A percentile compares a stretch with the other conserved stretches of the same genome.
Evolutionary conservation across 92 coral and sea anemone species (phyloP).

Genomic region (Palythoa caribaeorum): DNA sequence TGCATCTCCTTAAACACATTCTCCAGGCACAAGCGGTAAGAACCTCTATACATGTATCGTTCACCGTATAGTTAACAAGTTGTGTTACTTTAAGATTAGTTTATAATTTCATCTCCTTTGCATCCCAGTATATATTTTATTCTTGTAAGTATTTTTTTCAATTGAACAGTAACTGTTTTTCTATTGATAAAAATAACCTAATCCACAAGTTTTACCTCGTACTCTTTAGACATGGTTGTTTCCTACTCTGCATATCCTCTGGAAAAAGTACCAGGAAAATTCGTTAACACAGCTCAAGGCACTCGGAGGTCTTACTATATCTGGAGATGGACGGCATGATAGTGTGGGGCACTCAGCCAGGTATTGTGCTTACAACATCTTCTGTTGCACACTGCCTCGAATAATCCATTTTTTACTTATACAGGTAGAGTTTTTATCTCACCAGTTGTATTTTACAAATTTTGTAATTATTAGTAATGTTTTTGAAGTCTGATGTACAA

Average conservation of each 20-base stretch:
- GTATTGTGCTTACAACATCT: not conserved
- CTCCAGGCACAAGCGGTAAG: conserved; percentile 62
- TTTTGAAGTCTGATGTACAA: not conserved
- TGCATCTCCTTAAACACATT: conserved; percentile 55
- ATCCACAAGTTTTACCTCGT: conserved; percentile 3
- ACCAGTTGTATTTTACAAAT: not conserved
- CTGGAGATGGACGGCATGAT: conserved; percentile 2
- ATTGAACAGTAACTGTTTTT: not conserved
- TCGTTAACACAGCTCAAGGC: conserved; percentile 47
- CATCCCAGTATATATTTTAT: not conserved
- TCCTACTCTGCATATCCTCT: conserved; percentile 47
- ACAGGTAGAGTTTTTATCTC: not conserved
- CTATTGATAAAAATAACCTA: conserved; percentile 1
- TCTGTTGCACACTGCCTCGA: conserved; percentile 6
- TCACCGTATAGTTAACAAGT: not conserved
- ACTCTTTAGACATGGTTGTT: conserved; percentile 8
- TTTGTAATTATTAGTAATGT: not conserved
- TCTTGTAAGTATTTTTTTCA: not conserved
- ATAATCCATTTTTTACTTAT: not conserved
- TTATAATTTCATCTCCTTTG: not conserved
- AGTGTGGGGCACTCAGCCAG: not conserved
- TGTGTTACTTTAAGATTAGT: not conserved
- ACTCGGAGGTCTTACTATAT: not conserved
- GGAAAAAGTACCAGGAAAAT: conserved; percentile 54
- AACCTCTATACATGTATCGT: not conserved